Evolutionary conservation across 1,140 invertebrate species (phyloP), one percentile per base, ranked within the genome.

Genomic region (Meloidogyne hapla): DNA sequence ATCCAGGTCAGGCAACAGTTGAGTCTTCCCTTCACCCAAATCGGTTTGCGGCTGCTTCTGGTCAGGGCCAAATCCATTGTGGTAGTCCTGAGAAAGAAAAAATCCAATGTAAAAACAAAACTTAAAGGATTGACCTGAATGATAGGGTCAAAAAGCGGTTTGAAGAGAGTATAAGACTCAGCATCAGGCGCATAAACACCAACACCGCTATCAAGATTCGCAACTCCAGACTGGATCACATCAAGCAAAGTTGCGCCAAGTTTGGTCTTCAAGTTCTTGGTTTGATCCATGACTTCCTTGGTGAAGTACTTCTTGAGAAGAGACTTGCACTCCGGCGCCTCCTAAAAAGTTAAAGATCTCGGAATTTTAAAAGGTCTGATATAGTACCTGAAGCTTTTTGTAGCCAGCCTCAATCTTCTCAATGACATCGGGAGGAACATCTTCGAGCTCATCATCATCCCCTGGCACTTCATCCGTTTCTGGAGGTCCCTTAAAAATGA

Each of bases 131-230:
- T n/a, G 12, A 64, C 21, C 21, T 23, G 28, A 66, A 78, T 78
- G 78, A 78, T 94, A 87, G 94, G 94, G 89, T 96, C 93, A 87
- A 96, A 96, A 77, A 97, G 90, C 75, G 93, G 93, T 77, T 92
- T 91, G 88, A 96, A 97, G 9, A 93, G 90, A 80, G 92, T 92
- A 90, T 97, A 97, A 48, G 94, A 87, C 88, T 96, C 94, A 77
- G 94, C 61, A 89, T 96, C 94, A 42, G 94, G 94, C 72, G 94
- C 94, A 84, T 97, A 97, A 89, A 97, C 93, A 88, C 94, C 94
- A 69, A 95, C 92, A 81, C 94, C 94, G 75, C 93, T 78, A 82
- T 90, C 89, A 77, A 90, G 79, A 80, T 88, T 88, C 77, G 95
- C 94, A 89, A 94, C 93, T 40, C 75, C 84, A 40, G 86, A 87